Percentiles rank a stretch among this genome's conserved stretches.
phyloP scores from a whole-genome alignment of 2,888 invertebrate species.

The Balanococcus diminutus region DNA sequence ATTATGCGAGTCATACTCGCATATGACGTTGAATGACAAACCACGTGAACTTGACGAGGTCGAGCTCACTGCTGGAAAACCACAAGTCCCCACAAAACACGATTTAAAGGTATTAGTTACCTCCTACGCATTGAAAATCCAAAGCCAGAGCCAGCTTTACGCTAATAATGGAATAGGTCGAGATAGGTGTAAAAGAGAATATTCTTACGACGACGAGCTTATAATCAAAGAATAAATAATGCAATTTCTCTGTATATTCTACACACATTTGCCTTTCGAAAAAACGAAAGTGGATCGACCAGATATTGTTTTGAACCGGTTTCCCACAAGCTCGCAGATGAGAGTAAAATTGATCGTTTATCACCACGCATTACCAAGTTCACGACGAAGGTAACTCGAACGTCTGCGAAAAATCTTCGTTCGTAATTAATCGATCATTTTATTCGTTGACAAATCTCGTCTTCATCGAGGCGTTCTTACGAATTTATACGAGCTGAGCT shows the following conservation, averaged over 20 bases:
- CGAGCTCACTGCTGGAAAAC: neutral
- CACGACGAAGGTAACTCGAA: conserved; percentile 47
- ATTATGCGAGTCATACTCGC: neutral
- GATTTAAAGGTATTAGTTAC: neutral
- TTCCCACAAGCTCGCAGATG: conserved; percentile 26
- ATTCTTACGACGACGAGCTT: neutral
- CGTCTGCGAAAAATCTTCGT: neutral
- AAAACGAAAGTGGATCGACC: conserved; percentile 53
- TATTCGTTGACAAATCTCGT: neutral
- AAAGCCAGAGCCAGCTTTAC: too few relatives aligned
- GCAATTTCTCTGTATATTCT: conserved; percentile 49
- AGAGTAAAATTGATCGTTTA: conserved; percentile 47
- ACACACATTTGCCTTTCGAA: conserved; percentile 46
- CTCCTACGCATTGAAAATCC: neutral
- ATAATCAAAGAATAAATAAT: conserved; percentile 40
- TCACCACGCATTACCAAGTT: conserved; percentile 38
- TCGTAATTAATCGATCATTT: neutral
- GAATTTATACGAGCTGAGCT: neutral
- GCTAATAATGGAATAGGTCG: neutral
- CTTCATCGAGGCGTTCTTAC: neutral
- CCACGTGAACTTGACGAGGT: neutral
- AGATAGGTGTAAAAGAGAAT: neutral
- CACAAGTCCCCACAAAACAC: neutral
- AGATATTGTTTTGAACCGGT: conserved; percentile 53
- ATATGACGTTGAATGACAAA: conserved; percentile 7